Evolutionary conservation across 2,797 vertebrate genomes (phyloP).

Genomic region (Gymnothorax reevesii): DNA sequence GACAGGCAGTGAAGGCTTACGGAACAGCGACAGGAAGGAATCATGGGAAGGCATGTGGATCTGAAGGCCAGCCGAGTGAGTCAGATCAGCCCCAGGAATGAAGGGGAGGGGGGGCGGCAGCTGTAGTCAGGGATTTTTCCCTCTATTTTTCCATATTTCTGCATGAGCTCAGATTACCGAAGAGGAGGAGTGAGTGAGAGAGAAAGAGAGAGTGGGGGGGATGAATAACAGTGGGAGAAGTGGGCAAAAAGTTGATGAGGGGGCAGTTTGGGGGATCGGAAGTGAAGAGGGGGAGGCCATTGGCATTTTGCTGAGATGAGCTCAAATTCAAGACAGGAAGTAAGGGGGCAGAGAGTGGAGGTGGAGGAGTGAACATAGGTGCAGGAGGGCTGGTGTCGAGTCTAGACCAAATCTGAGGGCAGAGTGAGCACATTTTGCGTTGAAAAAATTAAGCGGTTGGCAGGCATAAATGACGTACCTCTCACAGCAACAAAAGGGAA

Average conservation of each 20-base stretch:
- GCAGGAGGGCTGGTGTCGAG: neutral
- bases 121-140: neutral
- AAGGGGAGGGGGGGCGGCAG: neutral
- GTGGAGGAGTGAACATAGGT: neutral
- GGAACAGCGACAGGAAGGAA: neutral
- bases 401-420: neutral
- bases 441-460: neutral
- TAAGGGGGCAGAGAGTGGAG: neutral
- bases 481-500: neutral
- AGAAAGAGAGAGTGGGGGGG: neutral
- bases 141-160: neutral
- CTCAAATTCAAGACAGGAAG: conserved; percentile 23
- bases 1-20: neutral
- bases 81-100: neutral
- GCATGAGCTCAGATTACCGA: conserved; percentile 28
- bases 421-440: neutral
- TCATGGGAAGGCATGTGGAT: neutral
- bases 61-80: neutral
- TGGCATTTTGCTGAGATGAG: conserved; percentile 4
- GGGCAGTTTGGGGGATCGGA: conserved; percentile 2
- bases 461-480: neutral
- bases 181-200: neutral
- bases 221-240: conserved; percentile 13
- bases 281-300: neutral
- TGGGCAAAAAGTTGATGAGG: conserved; percentile 15